Evolutionary conservation across 2,888 invertebrate species (phyloP), one percentile per base, ranked within the genome.

Genomic region (Macrophya alboannulata): DNA sequence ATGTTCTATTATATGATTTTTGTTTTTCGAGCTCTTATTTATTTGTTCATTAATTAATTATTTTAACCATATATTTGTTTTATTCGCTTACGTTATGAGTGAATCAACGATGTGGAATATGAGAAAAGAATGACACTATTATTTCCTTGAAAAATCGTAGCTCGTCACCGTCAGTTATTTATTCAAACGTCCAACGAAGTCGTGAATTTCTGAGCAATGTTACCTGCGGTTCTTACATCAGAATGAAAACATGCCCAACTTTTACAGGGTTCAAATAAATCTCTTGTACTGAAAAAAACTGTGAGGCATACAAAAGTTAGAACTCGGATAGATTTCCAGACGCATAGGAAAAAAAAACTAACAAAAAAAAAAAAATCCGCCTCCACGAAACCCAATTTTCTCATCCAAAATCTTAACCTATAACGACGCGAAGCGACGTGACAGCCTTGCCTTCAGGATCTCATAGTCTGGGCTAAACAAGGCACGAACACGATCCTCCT

Each of bases 401-500:
- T 71, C 37, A 71, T 71, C 37, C 40, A 40, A 71, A 71, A 71
- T 71, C 71, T 71, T 40, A 40, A 40, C 37, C 37, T 6, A n/a
- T 17, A 71, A 40, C 37, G 31, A 40, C 15, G n/a, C n/a, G 55
- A n/a, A 8, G 68, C 37, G 68, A 40, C 40, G 40, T 71, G 40
- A 40, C 40, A 37, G 37, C 40, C 71, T 71, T 12, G 71, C 37
- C 71, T 17, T 55, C 55, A 55, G 37, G 71, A 40, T 25, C 62
- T 62, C 62, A 62, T 25, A 37, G 71, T 71, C 71, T 5, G 40
- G 40, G 71, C 71, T 71, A 71, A 71, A 71, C 76, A 76, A 76
- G 76, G 76, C 45, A 76, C 40, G 76, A 76, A 48, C 76, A 76
- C 48, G 76, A 76, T 25, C 76, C 45, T 45, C 51, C 76, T 74